A percentile compares a stretch with the other conserved stretches of the same genome.
These are phyloP conservation scores for Metalampra italica DNA, from an alignment of 2,888 invertebrate genomes.

Conservation along the genomic window DNA sequence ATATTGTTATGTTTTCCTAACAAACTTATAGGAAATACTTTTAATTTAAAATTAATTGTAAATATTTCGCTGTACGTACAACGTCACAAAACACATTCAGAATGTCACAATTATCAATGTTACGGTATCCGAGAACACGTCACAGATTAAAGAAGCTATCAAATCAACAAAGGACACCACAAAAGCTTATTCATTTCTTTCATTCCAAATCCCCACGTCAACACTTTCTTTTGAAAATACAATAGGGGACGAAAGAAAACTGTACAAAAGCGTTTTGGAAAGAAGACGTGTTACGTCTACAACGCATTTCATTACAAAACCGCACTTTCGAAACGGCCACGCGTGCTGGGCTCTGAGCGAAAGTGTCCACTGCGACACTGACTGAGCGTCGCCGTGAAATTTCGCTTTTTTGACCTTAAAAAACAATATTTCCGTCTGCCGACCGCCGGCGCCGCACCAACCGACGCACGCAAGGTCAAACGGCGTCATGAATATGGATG, in stretches of 20 bases:
- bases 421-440: slow-evolving; percentile 12
- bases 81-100: too few species aligned
- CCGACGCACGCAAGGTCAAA: slow-evolving; percentile 4
- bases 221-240: background rate
- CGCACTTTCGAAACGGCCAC: slow-evolving; percentile 6
- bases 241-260: background rate
- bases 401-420: slow-evolving; percentile 43
- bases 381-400: slow-evolving; percentile 25
- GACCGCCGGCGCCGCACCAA: background rate
- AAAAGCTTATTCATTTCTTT: too few species aligned
- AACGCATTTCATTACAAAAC: slow-evolving; percentile 12
- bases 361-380: slow-evolving; percentile 39
- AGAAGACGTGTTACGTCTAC: background rate
- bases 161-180: too few species aligned
- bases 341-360: slow-evolving; percentile 24
- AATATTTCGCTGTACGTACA: too few species aligned
- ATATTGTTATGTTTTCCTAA: too few species aligned
- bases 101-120: too few species aligned
- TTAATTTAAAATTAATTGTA: too few species aligned
- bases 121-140: too few species aligned
- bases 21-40: too few species aligned
- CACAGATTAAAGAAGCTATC: too few species aligned
- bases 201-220: too few species aligned
- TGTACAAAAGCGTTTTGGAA: background rate
- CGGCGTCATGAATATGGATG: background rate